phyloP scores from a whole-genome alignment of 2,888 invertebrate genomes.

The Epinotia ramella region DNA sequence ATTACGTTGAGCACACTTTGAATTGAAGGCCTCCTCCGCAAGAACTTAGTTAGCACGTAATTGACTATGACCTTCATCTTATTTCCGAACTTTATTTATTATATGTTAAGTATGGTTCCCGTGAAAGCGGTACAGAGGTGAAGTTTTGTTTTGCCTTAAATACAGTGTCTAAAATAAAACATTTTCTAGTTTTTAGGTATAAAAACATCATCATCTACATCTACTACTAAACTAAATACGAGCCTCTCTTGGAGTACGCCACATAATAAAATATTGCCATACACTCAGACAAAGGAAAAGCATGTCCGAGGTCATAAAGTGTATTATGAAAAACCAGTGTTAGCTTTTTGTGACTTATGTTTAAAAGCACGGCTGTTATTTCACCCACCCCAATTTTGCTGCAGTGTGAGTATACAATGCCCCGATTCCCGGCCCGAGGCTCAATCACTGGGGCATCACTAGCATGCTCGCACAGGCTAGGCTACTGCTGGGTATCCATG shows the following conservation, averaged over 20 bases:
- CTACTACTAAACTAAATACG: too few relatives aligned
- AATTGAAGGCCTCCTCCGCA: conserved; percentile 6
- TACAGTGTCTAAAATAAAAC: too few relatives aligned
- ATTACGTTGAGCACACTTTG: conserved; percentile 19
- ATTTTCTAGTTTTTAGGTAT: too few relatives aligned
- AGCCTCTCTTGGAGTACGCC: too few relatives aligned
- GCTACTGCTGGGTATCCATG: not conserved
- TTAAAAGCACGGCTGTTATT: not conserved
- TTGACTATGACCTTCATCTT: too few relatives aligned
- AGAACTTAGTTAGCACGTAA: conserved; percentile 23
- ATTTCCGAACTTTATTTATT: too few relatives aligned
- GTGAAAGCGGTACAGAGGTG: not conserved
- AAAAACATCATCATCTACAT: too few relatives aligned
- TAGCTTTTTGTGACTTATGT: not conserved
- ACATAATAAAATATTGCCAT: too few relatives aligned
- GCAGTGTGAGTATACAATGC: not conserved
- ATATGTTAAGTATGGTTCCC: not conserved
- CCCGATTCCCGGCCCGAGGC: conserved; percentile 5
- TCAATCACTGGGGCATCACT: conserved; percentile 26
- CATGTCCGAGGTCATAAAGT: too few relatives aligned
- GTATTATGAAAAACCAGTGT: not conserved
- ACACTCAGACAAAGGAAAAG: too few relatives aligned
- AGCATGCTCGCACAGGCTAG: conserved; percentile 13
- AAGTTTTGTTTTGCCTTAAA: too few relatives aligned
- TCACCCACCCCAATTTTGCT: not conserved